Percentiles rank a stretch among this genome's conserved stretches.
phyloP scores from a whole-genome alignment of 2,113 vertebrate genomes.

The Montifringilla adamsi region DNA sequence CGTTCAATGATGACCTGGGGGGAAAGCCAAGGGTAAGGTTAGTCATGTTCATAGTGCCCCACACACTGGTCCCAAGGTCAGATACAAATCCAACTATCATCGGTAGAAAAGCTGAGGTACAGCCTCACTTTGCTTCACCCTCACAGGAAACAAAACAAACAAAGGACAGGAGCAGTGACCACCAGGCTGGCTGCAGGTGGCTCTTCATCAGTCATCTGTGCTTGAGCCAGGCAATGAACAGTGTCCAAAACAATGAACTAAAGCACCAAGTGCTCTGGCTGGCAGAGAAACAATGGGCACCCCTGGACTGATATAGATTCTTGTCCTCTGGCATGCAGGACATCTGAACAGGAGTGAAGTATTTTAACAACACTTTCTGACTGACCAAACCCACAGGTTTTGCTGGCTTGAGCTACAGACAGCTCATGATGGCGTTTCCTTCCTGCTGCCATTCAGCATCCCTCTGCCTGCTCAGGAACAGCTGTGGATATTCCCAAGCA shows the following conservation, averaged over 20 bases:
- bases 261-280: neutral
- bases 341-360: neutral
- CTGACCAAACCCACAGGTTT: neutral
- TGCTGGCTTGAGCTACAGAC: neutral
- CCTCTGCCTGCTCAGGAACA: neutral
- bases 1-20: slow-evolving; percentile 94
- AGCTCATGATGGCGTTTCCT: neutral
- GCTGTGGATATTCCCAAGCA: neutral
- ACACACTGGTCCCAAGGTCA: neutral
- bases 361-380: neutral
- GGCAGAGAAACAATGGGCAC: neutral
- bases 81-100: neutral
- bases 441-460: neutral
- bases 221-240: rapidly evolving
- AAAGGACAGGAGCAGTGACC: neutral
- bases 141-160: neutral
- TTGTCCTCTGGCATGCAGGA: neutral
- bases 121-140: neutral
- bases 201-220: neutral
- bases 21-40: neutral
- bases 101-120: neutral
- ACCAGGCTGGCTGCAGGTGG: neutral
- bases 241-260: neutral
- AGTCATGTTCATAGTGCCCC: neutral
- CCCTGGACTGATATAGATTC: neutral